Percentiles rank a stretch among this genome's conserved stretches.
Evolutionary conservation across 2,888 invertebrate genomes (phyloP).

Genomic region (Cephus rjabovi): DNA sequence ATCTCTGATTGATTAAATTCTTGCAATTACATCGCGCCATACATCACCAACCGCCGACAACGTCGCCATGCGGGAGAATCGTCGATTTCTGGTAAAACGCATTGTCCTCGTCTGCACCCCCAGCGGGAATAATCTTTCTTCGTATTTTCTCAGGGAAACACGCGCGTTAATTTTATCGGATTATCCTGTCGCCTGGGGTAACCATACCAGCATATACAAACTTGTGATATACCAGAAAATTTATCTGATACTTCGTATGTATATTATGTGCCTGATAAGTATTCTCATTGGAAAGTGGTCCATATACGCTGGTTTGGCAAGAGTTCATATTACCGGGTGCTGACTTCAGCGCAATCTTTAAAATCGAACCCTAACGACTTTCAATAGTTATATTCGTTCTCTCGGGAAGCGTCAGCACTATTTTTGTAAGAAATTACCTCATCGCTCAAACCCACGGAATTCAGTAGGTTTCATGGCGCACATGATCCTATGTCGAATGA

Average conservation of each 20-base stretch:
- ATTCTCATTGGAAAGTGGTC: background rate
- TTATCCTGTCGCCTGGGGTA: background rate
- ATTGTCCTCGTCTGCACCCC: slow-evolving; percentile 17
- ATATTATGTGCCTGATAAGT: background rate
- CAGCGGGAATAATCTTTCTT: slow-evolving; percentile 26
- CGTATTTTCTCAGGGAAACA: slow-evolving; percentile 12
- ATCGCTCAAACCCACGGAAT: background rate
- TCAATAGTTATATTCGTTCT: background rate
- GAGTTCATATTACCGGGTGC: background rate
- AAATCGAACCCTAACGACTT: slow-evolving; percentile 14
- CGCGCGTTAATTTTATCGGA: background rate
- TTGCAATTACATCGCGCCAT: slow-evolving; percentile 60
- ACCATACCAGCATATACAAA: background rate
- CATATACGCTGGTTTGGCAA: background rate
- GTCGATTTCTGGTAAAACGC: background rate
- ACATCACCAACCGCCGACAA: slow-evolving; percentile 42
- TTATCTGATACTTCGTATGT: background rate
- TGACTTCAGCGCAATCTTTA: slow-evolving; percentile 19
- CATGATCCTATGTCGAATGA: background rate
- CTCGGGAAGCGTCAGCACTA: background rate
- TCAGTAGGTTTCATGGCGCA: background rate
- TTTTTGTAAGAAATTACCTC: background rate
- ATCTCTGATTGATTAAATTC: slow-evolving; percentile 64
- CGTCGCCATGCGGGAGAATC: background rate
- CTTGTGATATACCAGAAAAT: background rate